These are phyloP conservation scores for Anguilla megastoma DNA, from an alignment of 2,797 vertebrate genomes.

Conservation along the genomic window DNA sequence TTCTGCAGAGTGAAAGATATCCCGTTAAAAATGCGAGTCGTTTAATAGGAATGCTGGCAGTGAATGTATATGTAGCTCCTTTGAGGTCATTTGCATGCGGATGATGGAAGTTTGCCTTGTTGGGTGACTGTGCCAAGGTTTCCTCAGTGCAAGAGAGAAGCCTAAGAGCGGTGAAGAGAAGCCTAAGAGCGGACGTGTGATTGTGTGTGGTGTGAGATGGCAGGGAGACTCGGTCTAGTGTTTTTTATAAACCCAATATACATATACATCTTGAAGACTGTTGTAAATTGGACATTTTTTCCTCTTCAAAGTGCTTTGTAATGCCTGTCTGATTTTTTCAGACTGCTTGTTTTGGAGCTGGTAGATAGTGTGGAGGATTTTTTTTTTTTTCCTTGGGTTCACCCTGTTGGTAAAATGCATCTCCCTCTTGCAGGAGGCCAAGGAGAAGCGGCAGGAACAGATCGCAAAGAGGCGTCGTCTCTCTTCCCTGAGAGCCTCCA, in stretches of 20 bases:
- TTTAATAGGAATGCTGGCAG: not conserved
- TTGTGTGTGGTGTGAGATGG: not conserved
- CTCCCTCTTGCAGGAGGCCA: conserved; percentile 87
- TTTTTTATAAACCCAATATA: not conserved
- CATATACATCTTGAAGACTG: not conserved
- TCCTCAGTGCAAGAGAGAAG: not conserved
- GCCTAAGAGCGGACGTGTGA: not conserved
- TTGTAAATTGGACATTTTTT: not conserved
- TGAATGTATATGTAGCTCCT: not conserved
- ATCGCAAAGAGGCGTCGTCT: conserved; percentile 96
- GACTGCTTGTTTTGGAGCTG: not conserved
- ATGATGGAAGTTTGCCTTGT: not conserved
- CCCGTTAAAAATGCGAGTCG: not conserved
- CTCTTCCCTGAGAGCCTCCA: conserved; percentile 94
- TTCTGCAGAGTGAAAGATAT: not conserved
- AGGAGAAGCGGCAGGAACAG: conserved; percentile 97
- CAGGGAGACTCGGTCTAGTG: not conserved
- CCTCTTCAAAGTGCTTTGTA: not conserved
- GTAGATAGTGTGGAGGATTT: not conserved
- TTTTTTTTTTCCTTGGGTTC: not conserved
- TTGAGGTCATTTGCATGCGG: not conserved
- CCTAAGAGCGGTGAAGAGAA: not conserved
- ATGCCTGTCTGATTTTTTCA: not conserved
- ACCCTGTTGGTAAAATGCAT: not conserved
- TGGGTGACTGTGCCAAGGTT: not conserved